Conservation (phyloP, 30 jellyfish, hydroid and myxozoan species). For the Aurelia aurita complex sp. Pacific region DNA sequence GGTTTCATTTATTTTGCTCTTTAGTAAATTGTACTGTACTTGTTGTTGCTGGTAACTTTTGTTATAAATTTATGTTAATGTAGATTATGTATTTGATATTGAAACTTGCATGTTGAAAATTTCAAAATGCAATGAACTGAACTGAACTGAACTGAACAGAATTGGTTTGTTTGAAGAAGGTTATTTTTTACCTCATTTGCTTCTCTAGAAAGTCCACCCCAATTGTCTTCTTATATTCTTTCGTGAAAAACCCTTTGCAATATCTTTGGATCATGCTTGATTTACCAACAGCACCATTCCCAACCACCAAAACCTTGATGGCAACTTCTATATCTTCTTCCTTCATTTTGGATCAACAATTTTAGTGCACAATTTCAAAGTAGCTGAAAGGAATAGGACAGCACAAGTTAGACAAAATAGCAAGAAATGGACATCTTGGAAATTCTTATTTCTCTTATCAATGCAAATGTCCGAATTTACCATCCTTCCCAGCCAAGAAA, state of each 20-base stretch:
- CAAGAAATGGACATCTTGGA: no score
- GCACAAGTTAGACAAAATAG: no score
- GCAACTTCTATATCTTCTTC: constrained; percentile 94
- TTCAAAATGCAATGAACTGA: no score
- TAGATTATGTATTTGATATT: no score
- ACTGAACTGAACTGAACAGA: not conserved
- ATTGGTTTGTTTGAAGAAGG: not conserved
- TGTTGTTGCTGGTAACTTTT: no score
- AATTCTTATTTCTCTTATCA: no score
- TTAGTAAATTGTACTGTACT: no score
- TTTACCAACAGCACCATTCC: constrained; percentile 98
- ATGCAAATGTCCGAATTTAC: no score
- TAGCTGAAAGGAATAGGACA: no score
- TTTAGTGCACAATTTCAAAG: no score
- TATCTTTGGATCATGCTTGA: constrained; percentile 94
- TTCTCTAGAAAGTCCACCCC: constrained; percentile 95
- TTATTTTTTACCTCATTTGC: constrained; percentile 60
- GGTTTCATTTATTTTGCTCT: no score
- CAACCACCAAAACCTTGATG: constrained; percentile 91
- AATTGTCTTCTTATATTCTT: constrained; percentile 91
- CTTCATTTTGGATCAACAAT: constrained; percentile 43
- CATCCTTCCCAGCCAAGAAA: no score
- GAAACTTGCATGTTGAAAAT: not conserved
- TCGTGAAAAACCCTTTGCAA: constrained; percentile 88
- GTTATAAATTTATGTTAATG: not conserved